phyloP scores from a whole-genome alignment of 2,113 vertebrate genomes.

The Agelaius tricolor region DNA sequence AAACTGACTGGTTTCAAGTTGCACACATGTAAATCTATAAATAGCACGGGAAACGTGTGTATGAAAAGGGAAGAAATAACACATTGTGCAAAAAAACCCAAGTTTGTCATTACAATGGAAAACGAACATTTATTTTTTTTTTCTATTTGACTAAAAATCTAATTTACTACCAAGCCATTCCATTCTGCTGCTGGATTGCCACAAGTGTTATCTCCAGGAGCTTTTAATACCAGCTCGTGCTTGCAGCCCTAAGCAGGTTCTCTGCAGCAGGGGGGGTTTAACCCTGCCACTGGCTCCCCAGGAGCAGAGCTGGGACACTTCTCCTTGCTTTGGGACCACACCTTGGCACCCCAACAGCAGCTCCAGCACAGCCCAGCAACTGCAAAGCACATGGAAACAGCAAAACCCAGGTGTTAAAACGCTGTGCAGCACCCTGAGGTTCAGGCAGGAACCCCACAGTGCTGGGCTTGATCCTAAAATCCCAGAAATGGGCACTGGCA shows the following conservation, averaged over 20 bases:
- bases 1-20: constrained; percentile 22
- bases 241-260: background rate
- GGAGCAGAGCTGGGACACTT: background rate
- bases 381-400: background rate
- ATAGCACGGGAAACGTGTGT: background rate
- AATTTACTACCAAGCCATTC: background rate
- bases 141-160: background rate
- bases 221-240: background rate
- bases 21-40: constrained; percentile 24
- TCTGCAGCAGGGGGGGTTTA: background rate
- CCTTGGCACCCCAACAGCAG: background rate
- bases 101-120: background rate
- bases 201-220: background rate
- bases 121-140: background rate
- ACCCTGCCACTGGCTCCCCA: background rate
- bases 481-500: background rate
- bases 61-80: background rate
- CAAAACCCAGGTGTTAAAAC: accelerated
- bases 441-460: accelerated
- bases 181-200: background rate
- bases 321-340: accelerated
- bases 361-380: background rate
- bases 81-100: background rate
- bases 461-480: background rate
- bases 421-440: background rate